Conservation (phyloP, 53 echinoderm and acorn worm species). For the Echinometra lucunter region DNA sequence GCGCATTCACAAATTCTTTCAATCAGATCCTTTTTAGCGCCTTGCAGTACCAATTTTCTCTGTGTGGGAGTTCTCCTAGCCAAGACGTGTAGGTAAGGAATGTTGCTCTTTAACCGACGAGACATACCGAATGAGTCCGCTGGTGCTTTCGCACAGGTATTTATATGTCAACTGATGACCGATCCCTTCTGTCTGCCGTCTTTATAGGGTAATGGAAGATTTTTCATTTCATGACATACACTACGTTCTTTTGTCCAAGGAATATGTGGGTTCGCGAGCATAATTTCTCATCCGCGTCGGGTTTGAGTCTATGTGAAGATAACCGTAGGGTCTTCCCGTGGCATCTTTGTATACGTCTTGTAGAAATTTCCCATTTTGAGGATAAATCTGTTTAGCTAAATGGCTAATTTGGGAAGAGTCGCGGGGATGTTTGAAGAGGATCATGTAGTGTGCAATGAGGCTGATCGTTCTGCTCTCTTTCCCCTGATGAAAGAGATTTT, state of each 20-base stretch:
- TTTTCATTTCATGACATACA: too few relatives aligned
- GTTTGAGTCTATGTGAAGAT: slow-evolving; percentile 82
- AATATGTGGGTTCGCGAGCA: slow-evolving; percentile 81
- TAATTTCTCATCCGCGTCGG: slow-evolving; percentile 71
- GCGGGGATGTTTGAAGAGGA: slow-evolving; percentile 82
- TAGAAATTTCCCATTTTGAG: slow-evolving; percentile 76
- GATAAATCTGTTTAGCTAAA: slow-evolving; percentile 86
- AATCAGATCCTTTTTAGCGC: slow-evolving; percentile 74
- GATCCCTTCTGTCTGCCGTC: too few relatives aligned
- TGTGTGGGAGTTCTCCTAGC: slow-evolving; percentile 74
- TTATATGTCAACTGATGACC: not conserved
- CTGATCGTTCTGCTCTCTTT: slow-evolving; percentile 84
- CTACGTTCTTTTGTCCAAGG: slow-evolving; percentile 1
- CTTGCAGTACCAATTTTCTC: slow-evolving; percentile 74
- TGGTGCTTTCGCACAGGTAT: not conserved
- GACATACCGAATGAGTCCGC: slow-evolving; percentile 38
- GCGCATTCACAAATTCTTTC: slow-evolving; percentile 74
- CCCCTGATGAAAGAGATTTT: slow-evolving; percentile 83
- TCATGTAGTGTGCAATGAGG: slow-evolving; percentile 81
- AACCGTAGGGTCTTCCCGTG: too few relatives aligned
- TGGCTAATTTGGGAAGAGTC: slow-evolving; percentile 85
- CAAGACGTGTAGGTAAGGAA: slow-evolving; percentile 77
- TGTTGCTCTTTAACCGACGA: slow-evolving; percentile 54
- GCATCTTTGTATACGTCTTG: slow-evolving; percentile 71
- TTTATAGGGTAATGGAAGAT: too few relatives aligned